These are phyloP conservation scores for Ophioninae sp. DNA, from an alignment of 2,888 invertebrate species.

Conservation along the genomic window DNA sequence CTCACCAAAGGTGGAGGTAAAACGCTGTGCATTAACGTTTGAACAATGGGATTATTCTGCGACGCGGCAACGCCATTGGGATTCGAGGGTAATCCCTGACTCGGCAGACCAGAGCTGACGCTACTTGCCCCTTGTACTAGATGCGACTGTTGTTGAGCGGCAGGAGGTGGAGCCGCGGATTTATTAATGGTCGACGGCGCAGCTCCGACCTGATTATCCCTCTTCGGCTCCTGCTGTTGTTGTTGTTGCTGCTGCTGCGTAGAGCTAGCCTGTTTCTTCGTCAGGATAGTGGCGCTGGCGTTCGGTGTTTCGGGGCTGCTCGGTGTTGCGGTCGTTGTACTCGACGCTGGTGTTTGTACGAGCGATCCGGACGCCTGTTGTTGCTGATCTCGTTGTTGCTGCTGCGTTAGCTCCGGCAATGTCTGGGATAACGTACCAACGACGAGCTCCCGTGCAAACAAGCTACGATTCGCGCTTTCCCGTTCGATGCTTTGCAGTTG, in stretches of 20 bases:
- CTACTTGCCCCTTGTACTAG: conserved; percentile 67
- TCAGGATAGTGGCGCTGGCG: conserved; percentile 66
- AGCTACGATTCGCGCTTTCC: conserved; percentile 78
- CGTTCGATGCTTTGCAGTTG: conserved; percentile 78
- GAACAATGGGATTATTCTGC: conserved; percentile 77
- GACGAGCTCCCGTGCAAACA: conserved; percentile 78
- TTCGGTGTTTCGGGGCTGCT: conserved; percentile 75
- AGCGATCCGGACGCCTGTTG: conserved; percentile 60
- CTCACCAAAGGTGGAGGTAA: conserved; percentile 80
- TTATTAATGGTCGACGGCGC: conserved; percentile 56
- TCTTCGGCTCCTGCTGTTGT: conserved; percentile 71
- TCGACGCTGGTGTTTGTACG: conserved; percentile 72
- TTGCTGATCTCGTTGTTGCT: conserved; percentile 74
- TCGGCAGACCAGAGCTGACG: conserved; percentile 69
- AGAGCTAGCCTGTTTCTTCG: conserved; percentile 71
- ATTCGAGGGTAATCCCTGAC: conserved; percentile 75
- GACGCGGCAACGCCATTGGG: conserved; percentile 76
- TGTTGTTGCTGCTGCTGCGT: background rate
- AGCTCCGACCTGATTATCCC: conserved; percentile 68
- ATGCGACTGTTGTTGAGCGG: conserved; percentile 64
- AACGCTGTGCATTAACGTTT: conserved; percentile 79
- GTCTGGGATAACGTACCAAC: conserved; percentile 77
- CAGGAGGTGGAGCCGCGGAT: conserved; percentile 54
- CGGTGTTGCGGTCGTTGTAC: conserved; percentile 71
- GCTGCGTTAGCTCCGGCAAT: conserved; percentile 75